These are phyloP conservation scores for Limnephilus auricula DNA, from an alignment of 2,888 invertebrate species.

Conservation along the genomic window DNA sequence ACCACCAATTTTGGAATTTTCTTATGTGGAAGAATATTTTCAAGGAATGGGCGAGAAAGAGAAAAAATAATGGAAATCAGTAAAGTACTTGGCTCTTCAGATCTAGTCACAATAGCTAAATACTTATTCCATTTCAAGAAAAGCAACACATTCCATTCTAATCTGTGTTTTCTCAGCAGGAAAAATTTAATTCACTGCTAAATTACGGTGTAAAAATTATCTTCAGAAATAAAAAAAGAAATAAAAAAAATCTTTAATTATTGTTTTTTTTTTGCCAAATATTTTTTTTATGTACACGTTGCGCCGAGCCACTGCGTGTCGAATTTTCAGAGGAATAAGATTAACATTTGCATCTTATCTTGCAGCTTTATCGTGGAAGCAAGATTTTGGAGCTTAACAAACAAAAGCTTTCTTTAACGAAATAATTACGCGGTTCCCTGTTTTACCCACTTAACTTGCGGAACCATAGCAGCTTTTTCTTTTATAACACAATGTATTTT, in stretches of 20 bases:
- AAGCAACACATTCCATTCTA: too few relatives aligned
- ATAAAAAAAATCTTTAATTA: too few relatives aligned
- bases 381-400: neutral
- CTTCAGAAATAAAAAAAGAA: too few relatives aligned
- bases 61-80: neutral
- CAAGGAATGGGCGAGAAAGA: neutral
- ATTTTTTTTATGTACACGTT: too few relatives aligned
- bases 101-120: neutral
- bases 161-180: too few relatives aligned
- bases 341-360: neutral
- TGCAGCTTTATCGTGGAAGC: neutral
- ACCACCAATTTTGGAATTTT: neutral
- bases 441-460: neutral
- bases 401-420: neutral
- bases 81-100: neutral
- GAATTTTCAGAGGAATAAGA: too few relatives aligned
- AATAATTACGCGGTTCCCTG: neutral
- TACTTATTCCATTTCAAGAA: too few relatives aligned
- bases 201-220: too few relatives aligned
- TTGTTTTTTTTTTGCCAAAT: too few relatives aligned
- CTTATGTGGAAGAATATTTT: neutral
- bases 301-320: too few relatives aligned
- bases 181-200: too few relatives aligned
- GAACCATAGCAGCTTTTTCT: neutral
- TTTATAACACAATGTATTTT: neutral